Base-by-base conservation (phyloP, 2,888 invertebrate species). In the Alloscopus bannaensis region DNA sequence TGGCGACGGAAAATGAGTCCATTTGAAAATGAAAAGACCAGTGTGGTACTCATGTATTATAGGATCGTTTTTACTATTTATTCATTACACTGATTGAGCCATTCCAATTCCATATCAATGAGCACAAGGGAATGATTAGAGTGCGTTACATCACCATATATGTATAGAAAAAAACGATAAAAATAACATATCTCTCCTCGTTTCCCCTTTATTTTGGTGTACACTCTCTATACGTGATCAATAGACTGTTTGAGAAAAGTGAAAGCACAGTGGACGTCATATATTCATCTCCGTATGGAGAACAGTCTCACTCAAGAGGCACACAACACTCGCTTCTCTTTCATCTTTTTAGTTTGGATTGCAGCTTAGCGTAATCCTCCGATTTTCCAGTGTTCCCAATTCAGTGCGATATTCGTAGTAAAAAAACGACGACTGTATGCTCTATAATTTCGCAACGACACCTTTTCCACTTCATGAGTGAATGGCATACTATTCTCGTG, bases 261-360 rank as follows among this genome's bases (percentile, higher is more conserved):
- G n/a, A n/a, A n/a, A n/a, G n/a, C n/a, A n/a, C n/a, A n/a, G n/a
- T n/a, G n/a, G n/a, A n/a, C n/a, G n/a, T n/a, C n/a, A n/a, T n/a
- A n/a, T n/a, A n/a, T n/a, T n/a, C n/a, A n/a, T n/a, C n/a, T n/a
- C n/a, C n/a, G n/a, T n/a, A n/a, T n/a, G n/a, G n/a, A n/a, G n/a
- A n/a, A n/a, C n/a, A n/a, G n/a, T n/a, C n/a, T n/a, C n/a, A n/a
- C n/a, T n/a, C n/a, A n/a, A n/a, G n/a, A n/a, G n/a, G n/a, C n/a
- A n/a, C n/a, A n/a, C n/a, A n/a, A n/a, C n/a, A n/a, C n/a, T 29
- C 1, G 36, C 24, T 18, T 69, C 28, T 47, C 69, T 59, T 69
- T 69, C 59, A 57, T 42, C 45, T 59, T 69, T 40, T 42, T 42
- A 28, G 28, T 59, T 59, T 69, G 45, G 69, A 57, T 69, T 57